phyloP scores from a whole-genome alignment of 2,113 vertebrate species.

The Petrocephalus microphthalmus region DNA sequence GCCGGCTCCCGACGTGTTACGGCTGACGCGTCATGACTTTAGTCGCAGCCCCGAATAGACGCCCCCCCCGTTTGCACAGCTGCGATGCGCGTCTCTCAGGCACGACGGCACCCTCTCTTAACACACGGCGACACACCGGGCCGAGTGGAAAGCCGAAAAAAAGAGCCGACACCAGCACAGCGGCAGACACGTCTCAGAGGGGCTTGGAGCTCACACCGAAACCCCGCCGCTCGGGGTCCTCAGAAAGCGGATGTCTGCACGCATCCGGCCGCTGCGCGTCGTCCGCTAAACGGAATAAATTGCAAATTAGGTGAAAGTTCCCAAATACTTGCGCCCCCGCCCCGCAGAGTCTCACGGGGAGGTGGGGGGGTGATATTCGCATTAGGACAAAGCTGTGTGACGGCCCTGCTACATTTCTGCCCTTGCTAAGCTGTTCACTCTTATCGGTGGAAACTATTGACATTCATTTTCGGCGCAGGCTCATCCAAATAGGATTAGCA shows the following conservation, averaged over 20 bases:
- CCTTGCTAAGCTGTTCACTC: constrained; percentile 20
- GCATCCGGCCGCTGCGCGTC: not conserved
- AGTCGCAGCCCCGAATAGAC: not conserved
- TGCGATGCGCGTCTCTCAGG: not conserved
- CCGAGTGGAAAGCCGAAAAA: not conserved
- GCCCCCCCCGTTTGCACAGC: not conserved
- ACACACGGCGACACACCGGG: not conserved
- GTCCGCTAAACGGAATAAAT: not conserved
- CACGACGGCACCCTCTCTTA: not conserved
- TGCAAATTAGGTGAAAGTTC: constrained; percentile 12
- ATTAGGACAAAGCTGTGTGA: constrained; percentile 17
- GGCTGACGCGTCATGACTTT: not conserved
- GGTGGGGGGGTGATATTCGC: not conserved
- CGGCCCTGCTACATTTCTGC: constrained; percentile 14
- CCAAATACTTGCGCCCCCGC: not conserved
- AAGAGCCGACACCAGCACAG: not conserved
- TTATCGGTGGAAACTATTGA: constrained; percentile 29
- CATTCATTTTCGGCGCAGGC: constrained; percentile 20
- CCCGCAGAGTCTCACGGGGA: not conserved
- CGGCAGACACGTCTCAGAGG: not conserved
- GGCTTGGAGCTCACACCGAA: not conserved
- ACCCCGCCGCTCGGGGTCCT: not conserved
- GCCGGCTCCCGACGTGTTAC: not conserved
- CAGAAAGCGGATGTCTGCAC: not conserved
- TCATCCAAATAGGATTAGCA: constrained; percentile 26